phyloP scores from a whole-genome alignment of 2,888 invertebrate genomes.

The Diogma glabrata region DNA sequence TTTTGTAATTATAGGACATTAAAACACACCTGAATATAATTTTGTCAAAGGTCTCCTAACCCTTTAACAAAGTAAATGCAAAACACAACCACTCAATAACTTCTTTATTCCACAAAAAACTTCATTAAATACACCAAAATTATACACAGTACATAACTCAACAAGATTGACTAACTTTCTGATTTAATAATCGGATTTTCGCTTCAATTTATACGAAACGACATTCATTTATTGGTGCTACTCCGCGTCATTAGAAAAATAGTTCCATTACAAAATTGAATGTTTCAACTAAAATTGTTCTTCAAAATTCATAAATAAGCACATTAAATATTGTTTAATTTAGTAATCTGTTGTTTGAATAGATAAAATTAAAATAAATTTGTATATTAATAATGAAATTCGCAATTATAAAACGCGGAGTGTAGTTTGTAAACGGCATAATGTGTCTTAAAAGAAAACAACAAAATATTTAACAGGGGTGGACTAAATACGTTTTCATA shows the following conservation, averaged over 20 bases:
- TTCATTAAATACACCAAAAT: background rate
- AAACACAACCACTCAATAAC: background rate
- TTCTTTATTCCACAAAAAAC: background rate
- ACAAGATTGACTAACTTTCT: conserved; percentile 11
- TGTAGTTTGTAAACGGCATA: too few relatives aligned
- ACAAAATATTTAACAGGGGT: too few relatives aligned
- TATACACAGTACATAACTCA: conserved; percentile 10
- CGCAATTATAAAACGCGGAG: too few relatives aligned
- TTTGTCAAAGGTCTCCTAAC: background rate
- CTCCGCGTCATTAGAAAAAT: conserved; percentile 6
- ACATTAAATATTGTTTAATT: too few relatives aligned
- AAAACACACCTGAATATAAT: conserved; percentile 13
- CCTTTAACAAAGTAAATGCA: background rate
- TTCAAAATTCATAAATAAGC: too few relatives aligned
- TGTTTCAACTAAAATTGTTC: too few relatives aligned
- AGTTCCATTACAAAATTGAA: background rate
- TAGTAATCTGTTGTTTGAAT: too few relatives aligned
- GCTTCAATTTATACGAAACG: conserved; percentile 10
- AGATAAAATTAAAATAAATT: too few relatives aligned
- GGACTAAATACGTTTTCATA: too few relatives aligned
- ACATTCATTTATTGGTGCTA: background rate
- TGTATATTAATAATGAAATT: too few relatives aligned
- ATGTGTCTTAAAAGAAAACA: too few relatives aligned
- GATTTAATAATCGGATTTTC: conserved; percentile 3
- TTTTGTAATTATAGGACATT: background rate